A percentile compares a stretch with the other conserved stretches of the same genome.
These are phyloP conservation scores for Caerostris darwini DNA, from an alignment of 1,140 invertebrate species.

Conservation along the genomic window DNA sequence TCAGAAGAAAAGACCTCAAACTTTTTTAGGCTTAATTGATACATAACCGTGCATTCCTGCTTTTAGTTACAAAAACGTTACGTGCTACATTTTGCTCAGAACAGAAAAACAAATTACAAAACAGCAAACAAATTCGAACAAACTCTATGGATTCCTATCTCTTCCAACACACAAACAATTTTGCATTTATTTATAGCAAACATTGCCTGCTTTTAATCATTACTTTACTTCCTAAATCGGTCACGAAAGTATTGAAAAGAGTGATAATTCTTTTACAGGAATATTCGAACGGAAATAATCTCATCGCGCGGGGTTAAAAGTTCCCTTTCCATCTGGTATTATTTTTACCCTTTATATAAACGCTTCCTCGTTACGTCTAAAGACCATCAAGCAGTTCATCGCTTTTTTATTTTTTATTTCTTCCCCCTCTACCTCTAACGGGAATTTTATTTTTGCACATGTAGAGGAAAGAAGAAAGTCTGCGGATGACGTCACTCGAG, in stretches of 20 bases:
- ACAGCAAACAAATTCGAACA: too few species aligned
- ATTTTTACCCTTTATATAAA: conserved; percentile 25
- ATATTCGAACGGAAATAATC: conserved; percentile 20
- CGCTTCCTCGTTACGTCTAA: conserved; percentile 41
- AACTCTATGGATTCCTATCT: too few species aligned
- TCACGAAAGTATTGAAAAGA: conserved; percentile 17
- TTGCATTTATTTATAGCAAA: background rate
- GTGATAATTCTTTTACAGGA: background rate
- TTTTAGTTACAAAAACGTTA: too few species aligned
- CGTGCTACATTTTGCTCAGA: too few species aligned
- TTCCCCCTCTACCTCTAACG: conserved; percentile 25
- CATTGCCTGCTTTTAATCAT: background rate
- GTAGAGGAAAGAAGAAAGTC: conserved; percentile 49
- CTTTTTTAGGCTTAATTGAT: too few species aligned
- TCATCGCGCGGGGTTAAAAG: background rate
- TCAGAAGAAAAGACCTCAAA: too few species aligned
- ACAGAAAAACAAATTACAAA: too few species aligned
- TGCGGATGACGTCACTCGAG: conserved; percentile 26
- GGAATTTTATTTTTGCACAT: conserved; percentile 41
- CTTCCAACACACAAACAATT: background rate
- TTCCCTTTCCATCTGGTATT: conserved; percentile 24
- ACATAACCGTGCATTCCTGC: too few species aligned
- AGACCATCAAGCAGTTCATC: background rate
- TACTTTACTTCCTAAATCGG: conserved; percentile 15
- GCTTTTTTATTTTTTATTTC: conserved; percentile 32